Conservation (phyloP, 2,797 vertebrate genomes). For the Cyprinodon diabolis region DNA sequence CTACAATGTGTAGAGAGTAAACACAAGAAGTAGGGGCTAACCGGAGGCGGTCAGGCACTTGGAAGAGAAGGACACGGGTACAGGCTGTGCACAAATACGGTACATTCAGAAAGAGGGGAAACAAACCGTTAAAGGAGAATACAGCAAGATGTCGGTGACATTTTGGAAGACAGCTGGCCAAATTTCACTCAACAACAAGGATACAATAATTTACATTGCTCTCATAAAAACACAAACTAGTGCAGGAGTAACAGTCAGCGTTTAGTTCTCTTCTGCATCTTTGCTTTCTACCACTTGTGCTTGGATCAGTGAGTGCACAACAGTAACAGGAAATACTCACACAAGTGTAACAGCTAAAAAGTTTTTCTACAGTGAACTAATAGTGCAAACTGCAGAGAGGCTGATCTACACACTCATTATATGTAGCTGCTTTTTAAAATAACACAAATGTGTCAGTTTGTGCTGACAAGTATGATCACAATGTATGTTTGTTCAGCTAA, state of each 20-base stretch:
- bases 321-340: conserved; percentile 20
- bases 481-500: conserved; percentile 9
- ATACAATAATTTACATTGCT: conserved; percentile 39
- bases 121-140: background rate
- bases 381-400: background rate
- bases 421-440: conserved; percentile 18
- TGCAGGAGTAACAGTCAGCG: conserved; percentile 34
- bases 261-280: conserved; percentile 25
- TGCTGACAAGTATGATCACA: conserved; percentile 23
- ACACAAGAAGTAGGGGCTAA: conserved; percentile 19
- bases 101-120: conserved; percentile 38
- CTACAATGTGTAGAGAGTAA: conserved; percentile 37
- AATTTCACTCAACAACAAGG: conserved; percentile 33
- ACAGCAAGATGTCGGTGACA: conserved; percentile 13
- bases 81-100: conserved; percentile 14
- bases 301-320: conserved; percentile 11
- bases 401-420: conserved; percentile 18
- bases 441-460: conserved; percentile 27
- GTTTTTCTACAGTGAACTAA: background rate
- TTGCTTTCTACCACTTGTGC: conserved; percentile 13
- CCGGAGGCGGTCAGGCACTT: conserved; percentile 66
- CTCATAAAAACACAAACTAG: conserved; percentile 47
- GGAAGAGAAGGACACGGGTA: conserved; percentile 22
- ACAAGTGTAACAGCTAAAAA: conserved; percentile 29
- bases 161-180: conserved; percentile 55